Base-by-base conservation (phyloP, 2,888 invertebrate genomes). In the Orthosia incerta region DNA sequence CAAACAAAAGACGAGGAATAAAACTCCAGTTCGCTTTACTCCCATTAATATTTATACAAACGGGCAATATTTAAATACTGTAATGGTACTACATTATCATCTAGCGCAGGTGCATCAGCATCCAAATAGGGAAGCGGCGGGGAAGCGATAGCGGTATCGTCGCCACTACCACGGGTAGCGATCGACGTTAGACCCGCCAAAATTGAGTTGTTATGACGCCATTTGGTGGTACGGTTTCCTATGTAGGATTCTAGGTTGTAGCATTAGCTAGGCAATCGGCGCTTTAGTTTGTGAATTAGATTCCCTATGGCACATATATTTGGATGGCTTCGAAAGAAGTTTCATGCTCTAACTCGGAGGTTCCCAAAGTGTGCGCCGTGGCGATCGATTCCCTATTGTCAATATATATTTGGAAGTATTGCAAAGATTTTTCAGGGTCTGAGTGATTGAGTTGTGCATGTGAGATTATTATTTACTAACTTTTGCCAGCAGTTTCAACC, bases 41-140 rank as follows among this genome's bases (percentile, higher is more conserved):
- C 18, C 18, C 53, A 48, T 67, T 18, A 67, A 59, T 76, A 75
- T 76, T 75, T 62, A 70, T 39, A 71, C 74, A 76, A 80, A 70
- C 72, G 61, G 60, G 56, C 48, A 74, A 79, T 82, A 82, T 82
- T 83, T 82, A 84, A 84, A 84, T 86, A 85, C 83, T 82, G 71
- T 86, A 86, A 88, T 85, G 61, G 72, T 68, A 74, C 75, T 88
- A 82, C 84, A 86, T 87, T 89, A 88, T 84, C 87, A 83, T 85
- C 86, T 78, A 76, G 65, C 46, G 73, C 88, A 87, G 86, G 82
- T 88, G 86, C 86, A 89, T 87, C 88, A 87, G 81, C 78, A 88
- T 89, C 87, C 84, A 81, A 87, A 88, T 86, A 68, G 76, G 73
- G 68, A 62, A 85, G 81, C 84, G 87, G 84, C 77, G 79, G 71